phyloP scores from a whole-genome alignment of 2,113 vertebrate genomes.

The Sapajus apella region DNA sequence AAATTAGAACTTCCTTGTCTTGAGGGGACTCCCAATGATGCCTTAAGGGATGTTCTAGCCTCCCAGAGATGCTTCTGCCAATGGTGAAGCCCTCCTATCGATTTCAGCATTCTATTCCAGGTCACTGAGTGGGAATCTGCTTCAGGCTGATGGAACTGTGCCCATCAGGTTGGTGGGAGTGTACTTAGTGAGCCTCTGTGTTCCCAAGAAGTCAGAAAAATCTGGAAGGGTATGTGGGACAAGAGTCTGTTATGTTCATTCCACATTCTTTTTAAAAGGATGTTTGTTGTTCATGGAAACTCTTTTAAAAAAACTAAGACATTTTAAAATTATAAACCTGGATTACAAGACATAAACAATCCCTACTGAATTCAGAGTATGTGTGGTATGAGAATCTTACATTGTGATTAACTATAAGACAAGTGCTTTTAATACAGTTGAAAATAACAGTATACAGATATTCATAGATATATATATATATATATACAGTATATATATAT shows the following conservation, averaged over 20 bases:
- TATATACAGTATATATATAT: too few relatives aligned
- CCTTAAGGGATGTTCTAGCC: background rate
- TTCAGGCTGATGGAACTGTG: background rate
- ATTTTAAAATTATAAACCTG: constrained; percentile 38
- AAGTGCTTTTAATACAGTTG: background rate
- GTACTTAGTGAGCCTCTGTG: background rate
- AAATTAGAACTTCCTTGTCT: background rate
- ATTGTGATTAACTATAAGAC: background rate
- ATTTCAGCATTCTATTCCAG: background rate
- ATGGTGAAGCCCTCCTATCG: background rate
- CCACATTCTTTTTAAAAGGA: background rate
- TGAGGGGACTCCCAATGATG: background rate
- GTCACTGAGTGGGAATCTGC: background rate
- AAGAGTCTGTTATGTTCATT: background rate
- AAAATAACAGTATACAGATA: constrained; percentile 45
- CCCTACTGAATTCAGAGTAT: background rate
- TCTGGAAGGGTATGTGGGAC: background rate
- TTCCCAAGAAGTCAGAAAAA: background rate
- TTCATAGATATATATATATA: too few relatives aligned
- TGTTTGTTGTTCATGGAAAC: constrained; percentile 17
- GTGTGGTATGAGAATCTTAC: background rate
- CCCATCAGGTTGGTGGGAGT: background rate
- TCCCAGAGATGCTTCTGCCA: background rate
- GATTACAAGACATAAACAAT: constrained; percentile 21
- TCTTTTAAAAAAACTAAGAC: background rate